phyloP scores from a whole-genome alignment of 2,888 invertebrate genomes.

The Mechanitis messenoides region DNA sequence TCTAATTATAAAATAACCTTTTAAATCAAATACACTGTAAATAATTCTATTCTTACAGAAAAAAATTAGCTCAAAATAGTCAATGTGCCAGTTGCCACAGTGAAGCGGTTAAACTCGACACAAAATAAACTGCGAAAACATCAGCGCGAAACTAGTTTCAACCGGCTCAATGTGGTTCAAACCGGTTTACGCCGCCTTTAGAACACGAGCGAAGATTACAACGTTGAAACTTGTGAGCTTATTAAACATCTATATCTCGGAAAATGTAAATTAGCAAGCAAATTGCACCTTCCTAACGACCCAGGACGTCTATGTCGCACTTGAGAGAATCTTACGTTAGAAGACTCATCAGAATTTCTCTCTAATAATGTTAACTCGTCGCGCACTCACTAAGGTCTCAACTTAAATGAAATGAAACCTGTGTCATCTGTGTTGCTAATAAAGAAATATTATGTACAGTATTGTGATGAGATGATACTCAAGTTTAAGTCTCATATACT shows the following conservation, averaged over 20 bases:
- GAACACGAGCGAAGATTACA: constrained; percentile 41
- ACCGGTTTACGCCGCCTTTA: constrained; percentile 29
- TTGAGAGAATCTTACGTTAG: constrained; percentile 35
- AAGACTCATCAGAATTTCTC: constrained; percentile 19
- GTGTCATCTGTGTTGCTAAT: constrained; percentile 5
- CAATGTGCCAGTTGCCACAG: not conserved
- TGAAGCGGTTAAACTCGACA: not conserved
- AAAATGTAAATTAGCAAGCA: constrained; percentile 51
- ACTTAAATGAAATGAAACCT: constrained; percentile 10
- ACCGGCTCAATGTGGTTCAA: constrained; percentile 23
- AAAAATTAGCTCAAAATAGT: not conserved
- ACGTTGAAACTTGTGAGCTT: constrained; percentile 38
- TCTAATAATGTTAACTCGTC: constrained; percentile 19
- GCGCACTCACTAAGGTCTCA: constrained; percentile 14
- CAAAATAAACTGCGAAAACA: constrained; percentile 4
- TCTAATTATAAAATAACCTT: no score
- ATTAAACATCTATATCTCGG: constrained; percentile 43
- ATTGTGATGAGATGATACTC: no score
- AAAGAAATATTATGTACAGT: not conserved
- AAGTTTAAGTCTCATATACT: no score
- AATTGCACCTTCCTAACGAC: constrained; percentile 45
- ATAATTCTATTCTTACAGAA: not conserved
- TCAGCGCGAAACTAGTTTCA: constrained; percentile 17
- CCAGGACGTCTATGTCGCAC: constrained; percentile 29
- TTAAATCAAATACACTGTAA: no score